These are phyloP conservation scores for Zenarchopterus dispar DNA, from an alignment of 2,797 vertebrate species.

Conservation along the genomic window DNA sequence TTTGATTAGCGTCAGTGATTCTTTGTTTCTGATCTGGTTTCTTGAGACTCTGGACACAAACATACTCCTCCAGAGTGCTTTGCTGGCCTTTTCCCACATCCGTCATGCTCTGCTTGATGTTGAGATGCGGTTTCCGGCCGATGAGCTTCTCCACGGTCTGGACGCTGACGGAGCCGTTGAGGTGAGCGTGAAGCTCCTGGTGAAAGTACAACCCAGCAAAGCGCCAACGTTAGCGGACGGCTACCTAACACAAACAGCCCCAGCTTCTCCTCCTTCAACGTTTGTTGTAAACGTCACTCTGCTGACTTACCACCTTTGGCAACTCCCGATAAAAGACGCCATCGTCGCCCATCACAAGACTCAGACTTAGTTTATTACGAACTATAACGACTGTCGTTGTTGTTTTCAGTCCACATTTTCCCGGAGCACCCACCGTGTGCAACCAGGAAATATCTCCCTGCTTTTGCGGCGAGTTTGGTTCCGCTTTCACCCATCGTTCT, in stretches of 20 bases:
- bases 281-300: rapidly evolving
- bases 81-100: slow-evolving; percentile 89
- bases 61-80: slow-evolving; percentile 90
- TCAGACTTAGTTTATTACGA: no score
- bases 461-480: neutral
- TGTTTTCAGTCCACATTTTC: slow-evolving; percentile 66
- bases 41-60: no score
- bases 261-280: neutral
- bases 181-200: slow-evolving; percentile 96
- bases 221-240: slow-evolving; percentile 53
- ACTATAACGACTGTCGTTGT: neutral
- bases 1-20: no score
- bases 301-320: slow-evolving; percentile 82
- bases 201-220: slow-evolving; percentile 7
- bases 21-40: no score
- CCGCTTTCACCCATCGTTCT: neutral
- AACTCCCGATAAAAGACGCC: slow-evolving; percentile 75
- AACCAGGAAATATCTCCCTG: slow-evolving; percentile 52
- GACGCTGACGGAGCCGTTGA: slow-evolving; percentile 94
- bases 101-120: slow-evolving; percentile 88
- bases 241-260: neutral
- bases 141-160: slow-evolving; percentile 91
- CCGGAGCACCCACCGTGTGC: slow-evolving; percentile 55
- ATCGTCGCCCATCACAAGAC: slow-evolving; percentile 68
- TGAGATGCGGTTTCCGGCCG: slow-evolving; percentile 86